Evolutionary conservation across 2,888 invertebrate genomes (phyloP).

Genomic region (Syritta pipiens): DNA sequence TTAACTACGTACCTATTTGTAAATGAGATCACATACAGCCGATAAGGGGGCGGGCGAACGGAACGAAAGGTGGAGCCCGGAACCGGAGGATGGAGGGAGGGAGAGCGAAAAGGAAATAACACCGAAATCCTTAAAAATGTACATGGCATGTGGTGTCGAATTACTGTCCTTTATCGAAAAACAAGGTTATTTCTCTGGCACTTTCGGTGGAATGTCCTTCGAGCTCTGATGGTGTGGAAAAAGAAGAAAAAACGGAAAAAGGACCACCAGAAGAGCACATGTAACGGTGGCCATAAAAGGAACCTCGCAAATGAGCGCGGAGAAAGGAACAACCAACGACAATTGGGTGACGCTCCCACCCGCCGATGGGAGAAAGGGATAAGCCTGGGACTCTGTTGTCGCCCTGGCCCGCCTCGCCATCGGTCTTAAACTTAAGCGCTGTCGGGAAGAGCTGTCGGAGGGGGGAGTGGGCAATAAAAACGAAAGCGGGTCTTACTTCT

Average conservation of each 20-base stretch:
- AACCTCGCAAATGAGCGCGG: conserved; percentile 44
- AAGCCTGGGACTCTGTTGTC: conserved; percentile 7
- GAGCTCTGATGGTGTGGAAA: conserved; percentile 8
- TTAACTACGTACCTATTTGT: conserved; percentile 69
- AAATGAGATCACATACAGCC: conserved; percentile 68
- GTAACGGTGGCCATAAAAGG: conserved; percentile 58
- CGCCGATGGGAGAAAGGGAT: conserved; percentile 20
- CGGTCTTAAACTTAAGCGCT: conserved; percentile 31
- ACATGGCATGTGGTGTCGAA: conserved; percentile 69
- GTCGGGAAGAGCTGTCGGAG: not conserved
- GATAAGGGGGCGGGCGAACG: conserved; percentile 57
- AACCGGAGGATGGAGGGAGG: not conserved
- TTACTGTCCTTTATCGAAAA: conserved; percentile 64
- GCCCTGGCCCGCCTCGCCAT: no score
- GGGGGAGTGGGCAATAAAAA: conserved; percentile 11
- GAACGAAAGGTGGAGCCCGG: conserved; percentile 15
- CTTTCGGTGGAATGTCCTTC: conserved; percentile 62
- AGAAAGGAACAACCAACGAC: conserved; percentile 1
- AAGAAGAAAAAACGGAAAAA: not conserved
- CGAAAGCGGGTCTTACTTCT: conserved; percentile 8
- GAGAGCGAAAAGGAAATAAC: conserved; percentile 46
- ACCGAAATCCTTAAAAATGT: conserved; percentile 65
- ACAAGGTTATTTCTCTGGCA: conserved; percentile 64
- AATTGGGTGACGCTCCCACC: conserved; percentile 18
- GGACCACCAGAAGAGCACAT: conserved; percentile 27